phyloP scores from a whole-genome alignment of 2,797 vertebrate species.

The Tenualosa ilisha region DNA sequence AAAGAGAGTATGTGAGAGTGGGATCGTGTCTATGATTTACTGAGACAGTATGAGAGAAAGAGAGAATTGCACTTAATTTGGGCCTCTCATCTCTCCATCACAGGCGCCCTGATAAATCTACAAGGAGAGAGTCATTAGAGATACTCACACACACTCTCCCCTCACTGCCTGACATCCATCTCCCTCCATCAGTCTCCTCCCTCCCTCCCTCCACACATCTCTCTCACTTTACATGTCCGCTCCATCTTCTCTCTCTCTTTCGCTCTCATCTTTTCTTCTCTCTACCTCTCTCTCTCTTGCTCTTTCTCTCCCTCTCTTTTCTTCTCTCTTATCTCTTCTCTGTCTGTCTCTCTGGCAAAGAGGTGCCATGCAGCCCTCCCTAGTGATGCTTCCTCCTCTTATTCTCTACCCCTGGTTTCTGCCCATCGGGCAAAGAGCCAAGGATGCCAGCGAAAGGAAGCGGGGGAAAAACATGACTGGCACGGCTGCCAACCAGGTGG shows the following conservation, averaged over 20 bases:
- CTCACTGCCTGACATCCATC: slow-evolving; percentile 36
- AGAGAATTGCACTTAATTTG: slow-evolving; percentile 22
- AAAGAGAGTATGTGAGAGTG: not conserved
- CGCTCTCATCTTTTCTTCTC: not conserved
- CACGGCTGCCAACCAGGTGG: slow-evolving; percentile 48
- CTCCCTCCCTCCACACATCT: slow-evolving; percentile 42
- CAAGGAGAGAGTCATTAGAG: slow-evolving; percentile 20
- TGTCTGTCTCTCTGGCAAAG: not conserved
- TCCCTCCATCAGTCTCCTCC: slow-evolving; percentile 35
- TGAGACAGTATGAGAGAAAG: slow-evolving; percentile 1
- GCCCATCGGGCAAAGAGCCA: slow-evolving; percentile 33
- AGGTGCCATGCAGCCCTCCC: not conserved
- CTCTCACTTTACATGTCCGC: slow-evolving; percentile 35
- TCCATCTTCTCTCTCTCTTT: not conserved
- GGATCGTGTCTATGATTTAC: not conserved
- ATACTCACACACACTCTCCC: not conserved
- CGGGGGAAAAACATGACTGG: not conserved
- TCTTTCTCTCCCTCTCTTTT: not conserved
- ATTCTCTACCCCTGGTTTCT: not conserved
- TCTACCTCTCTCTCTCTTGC: not conserved
- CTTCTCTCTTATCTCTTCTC: not conserved
- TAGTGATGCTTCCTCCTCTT: not conserved
- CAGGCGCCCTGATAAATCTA: slow-evolving; percentile 3
- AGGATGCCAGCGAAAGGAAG: not conserved
- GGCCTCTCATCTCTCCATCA: slow-evolving; percentile 20